Base-by-base conservation (phyloP, 2,888 invertebrate genomes). In the Biston stratarius region DNA sequence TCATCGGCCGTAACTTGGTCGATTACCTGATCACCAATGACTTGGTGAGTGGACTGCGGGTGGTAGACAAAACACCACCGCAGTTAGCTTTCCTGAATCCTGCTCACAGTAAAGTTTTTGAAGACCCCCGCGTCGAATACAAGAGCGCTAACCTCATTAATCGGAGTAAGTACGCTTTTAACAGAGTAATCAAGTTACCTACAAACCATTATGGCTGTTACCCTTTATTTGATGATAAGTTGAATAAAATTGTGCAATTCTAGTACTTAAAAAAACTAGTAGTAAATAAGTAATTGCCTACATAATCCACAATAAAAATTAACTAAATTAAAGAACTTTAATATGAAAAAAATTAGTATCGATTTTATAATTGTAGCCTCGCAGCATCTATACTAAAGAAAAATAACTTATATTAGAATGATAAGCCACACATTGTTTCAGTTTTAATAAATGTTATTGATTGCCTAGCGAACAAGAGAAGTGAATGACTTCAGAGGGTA, bases 61-160 rank as follows among this genome's bases (percentile, higher is more conserved):
- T 98, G 56, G 97, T 97, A 66, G 99, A 99, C 92, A 99, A 99
- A 92, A 98, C 98, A 40, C 98, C 98, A 58, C 98, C 98, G 0
- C 97, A 97, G 89, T 96, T 98, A 80, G 98, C 98, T 2, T 99
- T 98, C 96, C 92, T 99, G 44, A 98, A 97, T 88, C 90, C 95
- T 1, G 90, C 91, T 69, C 98, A 98, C 82, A 94, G 95, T 74
- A 95, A 95, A 78, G 92, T 95, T 53, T 98, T 98, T 88, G 95
- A 96, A 67, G 95, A 96, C 90, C 95, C 96, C 70, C 94, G 96
- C 83, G 96, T 98, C 10, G 97, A 98, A 87, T 99, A 98, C 88
- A 96, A 95, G 89, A 98, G 98, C 94, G 97, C 98, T 61, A 98
- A 98, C 94, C 95, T 99, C 72, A 98, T 98, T 72, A 97, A 97